Evolutionary conservation across 2,797 vertebrate genomes (phyloP).

Genomic region (Salarias fasciatus): DNA sequence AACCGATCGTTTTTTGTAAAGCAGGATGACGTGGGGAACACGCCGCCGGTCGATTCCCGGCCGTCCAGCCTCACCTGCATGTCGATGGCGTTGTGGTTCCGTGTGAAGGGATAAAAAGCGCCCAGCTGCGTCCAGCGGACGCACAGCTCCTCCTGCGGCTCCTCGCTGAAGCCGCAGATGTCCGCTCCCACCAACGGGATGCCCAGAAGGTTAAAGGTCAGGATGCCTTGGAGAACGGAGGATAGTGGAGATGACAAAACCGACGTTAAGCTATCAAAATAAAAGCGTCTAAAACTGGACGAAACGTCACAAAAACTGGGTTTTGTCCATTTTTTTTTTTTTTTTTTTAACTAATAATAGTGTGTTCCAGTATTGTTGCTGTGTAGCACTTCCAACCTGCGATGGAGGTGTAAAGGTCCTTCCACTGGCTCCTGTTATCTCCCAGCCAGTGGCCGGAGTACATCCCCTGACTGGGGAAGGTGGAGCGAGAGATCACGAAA

Average conservation of each 20-base stretch:
- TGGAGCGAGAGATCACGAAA: slow-evolving; percentile 91
- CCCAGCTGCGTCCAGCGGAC: slow-evolving; percentile 91
- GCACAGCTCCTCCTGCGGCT: slow-evolving; percentile 88
- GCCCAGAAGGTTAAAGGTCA: slow-evolving; percentile 91
- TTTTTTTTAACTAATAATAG: no score
- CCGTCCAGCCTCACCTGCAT: slow-evolving; percentile 75
- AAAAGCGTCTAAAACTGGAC: no score
- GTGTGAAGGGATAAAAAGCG: slow-evolving; percentile 89
- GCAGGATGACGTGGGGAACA: no score
- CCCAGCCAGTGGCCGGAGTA: slow-evolving; percentile 93
- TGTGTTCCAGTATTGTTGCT: no score
- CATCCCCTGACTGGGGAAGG: slow-evolving; percentile 89
- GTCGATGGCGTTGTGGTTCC: slow-evolving; percentile 87
- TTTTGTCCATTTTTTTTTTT: no score
- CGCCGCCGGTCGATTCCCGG: no score
- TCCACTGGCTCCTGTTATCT: slow-evolving; percentile 90
- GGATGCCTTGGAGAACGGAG: slow-evolving; percentile 76
- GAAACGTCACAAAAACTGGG: no score
- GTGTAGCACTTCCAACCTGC: slow-evolving; percentile 76
- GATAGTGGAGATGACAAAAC: neutral
- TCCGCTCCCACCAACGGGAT: slow-evolving; percentile 89
- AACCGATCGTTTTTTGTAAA: no score
- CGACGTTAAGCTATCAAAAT: neutral
- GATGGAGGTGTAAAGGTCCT: slow-evolving; percentile 88
- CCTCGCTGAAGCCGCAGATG: slow-evolving; percentile 87